A percentile compares a stretch with the other conserved stretches of the same genome.
phyloP scores from a whole-genome alignment of 2,888 invertebrate species.

The Crematogaster levior region DNA sequence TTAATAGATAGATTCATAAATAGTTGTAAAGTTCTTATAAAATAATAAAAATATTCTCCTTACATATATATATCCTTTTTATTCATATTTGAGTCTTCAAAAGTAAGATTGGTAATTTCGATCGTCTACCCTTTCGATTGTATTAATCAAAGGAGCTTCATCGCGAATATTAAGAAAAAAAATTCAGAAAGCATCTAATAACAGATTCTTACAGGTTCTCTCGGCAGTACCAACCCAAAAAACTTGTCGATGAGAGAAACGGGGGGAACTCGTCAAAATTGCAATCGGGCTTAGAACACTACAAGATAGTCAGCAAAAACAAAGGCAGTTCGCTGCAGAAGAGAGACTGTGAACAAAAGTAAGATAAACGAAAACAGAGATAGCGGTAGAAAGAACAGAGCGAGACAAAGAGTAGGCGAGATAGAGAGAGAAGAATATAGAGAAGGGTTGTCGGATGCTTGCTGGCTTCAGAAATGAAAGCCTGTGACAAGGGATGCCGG shows the following conservation, averaged over 20 bases:
- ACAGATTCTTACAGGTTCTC: slow-evolving; percentile 50
- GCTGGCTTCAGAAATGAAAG: slow-evolving; percentile 72
- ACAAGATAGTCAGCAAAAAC: slow-evolving; percentile 70
- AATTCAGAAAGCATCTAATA: slow-evolving; percentile 50
- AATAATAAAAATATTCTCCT: slow-evolving; percentile 21
- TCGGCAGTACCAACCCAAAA: slow-evolving; percentile 64
- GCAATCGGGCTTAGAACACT: slow-evolving; percentile 75
- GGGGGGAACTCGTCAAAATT: slow-evolving; percentile 71
- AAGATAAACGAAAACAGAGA: slow-evolving; percentile 39
- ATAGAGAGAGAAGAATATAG: slow-evolving; percentile 33
- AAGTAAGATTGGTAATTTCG: not conserved
- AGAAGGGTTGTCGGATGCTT: slow-evolving; percentile 60
- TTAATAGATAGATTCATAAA: not conserved
- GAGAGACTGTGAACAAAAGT: slow-evolving; percentile 58
- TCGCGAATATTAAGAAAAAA: slow-evolving; percentile 57
- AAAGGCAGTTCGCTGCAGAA: slow-evolving; percentile 66
- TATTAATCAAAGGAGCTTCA: slow-evolving; percentile 21
- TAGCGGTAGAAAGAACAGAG: not conserved
- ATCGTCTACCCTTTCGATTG: not conserved
- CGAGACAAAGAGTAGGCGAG: slow-evolving; percentile 16
- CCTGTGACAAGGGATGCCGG: slow-evolving; percentile 65
- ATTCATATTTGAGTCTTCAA: not conserved
- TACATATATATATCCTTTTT: not conserved
- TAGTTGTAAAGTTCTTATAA: not conserved
- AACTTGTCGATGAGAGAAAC: slow-evolving; percentile 55